phyloP scores from a whole-genome alignment of 2,113 vertebrate genomes.

The Syrmaticus mikado region DNA sequence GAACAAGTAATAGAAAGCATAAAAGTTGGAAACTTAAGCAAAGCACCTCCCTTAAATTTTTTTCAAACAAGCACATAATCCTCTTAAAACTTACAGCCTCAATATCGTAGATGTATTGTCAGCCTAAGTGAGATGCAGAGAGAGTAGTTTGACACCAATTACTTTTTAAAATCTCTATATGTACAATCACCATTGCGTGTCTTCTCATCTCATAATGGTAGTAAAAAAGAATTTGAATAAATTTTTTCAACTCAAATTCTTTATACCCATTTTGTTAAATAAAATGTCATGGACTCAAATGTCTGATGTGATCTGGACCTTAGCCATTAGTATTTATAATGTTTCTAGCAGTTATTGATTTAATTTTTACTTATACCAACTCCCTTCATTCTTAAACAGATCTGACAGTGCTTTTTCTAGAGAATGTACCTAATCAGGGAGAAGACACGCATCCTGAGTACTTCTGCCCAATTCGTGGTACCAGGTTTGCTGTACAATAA shows the following conservation, averaged over 20 bases:
- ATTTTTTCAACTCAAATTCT: neutral
- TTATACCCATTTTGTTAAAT: neutral
- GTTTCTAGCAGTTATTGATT: conserved; percentile 29
- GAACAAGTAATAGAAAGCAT: neutral
- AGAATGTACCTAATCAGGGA: neutral
- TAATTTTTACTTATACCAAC: conserved; percentile 17
- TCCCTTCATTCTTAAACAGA: conserved; percentile 15
- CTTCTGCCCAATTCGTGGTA: accelerated
- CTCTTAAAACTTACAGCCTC: neutral
- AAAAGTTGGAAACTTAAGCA: neutral
- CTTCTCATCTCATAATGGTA: neutral
- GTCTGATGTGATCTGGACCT: neutral
- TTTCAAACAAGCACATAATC: neutral
- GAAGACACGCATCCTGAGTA: neutral
- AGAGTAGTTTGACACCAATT: neutral
- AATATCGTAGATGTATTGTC: neutral
- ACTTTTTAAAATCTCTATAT: neutral
- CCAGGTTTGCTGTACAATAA: conserved; percentile 1
- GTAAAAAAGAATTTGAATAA: neutral
- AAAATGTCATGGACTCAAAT: neutral
- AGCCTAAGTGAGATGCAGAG: neutral
- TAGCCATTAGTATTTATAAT: neutral
- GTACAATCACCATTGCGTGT: neutral
- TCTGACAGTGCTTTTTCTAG: neutral
- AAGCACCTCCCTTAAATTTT: neutral